Conservation (phyloP, 2,888 invertebrate genomes). For the Metallyticus violacea region DNA sequence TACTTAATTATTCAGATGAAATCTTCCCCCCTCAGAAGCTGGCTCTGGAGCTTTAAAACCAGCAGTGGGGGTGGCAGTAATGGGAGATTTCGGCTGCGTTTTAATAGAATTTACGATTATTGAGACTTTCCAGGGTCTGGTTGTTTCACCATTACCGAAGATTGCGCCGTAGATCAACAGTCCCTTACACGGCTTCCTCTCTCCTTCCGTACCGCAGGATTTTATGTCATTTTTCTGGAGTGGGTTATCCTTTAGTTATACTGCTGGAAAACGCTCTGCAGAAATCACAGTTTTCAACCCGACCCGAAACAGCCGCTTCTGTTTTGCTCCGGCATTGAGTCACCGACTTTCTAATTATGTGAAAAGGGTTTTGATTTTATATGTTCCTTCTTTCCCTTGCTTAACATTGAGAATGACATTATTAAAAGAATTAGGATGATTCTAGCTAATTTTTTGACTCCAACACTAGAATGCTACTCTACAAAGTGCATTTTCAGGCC, state of each 20-base stretch:
- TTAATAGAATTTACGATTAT: slow-evolving; percentile 35
- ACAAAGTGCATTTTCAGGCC: no score
- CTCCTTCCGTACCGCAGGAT: background rate
- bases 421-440: no score
- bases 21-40: slow-evolving; percentile 14
- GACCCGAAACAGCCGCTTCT: no score
- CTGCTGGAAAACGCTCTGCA: background rate
- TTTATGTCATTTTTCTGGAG: slow-evolving; percentile 21
- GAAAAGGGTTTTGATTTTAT: no score
- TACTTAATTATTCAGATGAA: slow-evolving; percentile 27
- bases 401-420: no score
- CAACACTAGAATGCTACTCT: no score
- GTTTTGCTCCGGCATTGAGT: no score
- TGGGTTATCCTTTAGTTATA: background rate
- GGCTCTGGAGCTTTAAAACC: background rate
- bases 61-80: slow-evolving; percentile 22
- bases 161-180: slow-evolving; percentile 31
- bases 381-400: no score
- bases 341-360: no score
- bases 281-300: background rate
- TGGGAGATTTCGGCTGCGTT: slow-evolving; percentile 31
- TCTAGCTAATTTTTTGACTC: no score
- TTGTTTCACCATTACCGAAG: slow-evolving; percentile 31
- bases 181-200: slow-evolving; percentile 9
- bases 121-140: slow-evolving; percentile 17